Base-by-base conservation (phyloP, 2,113 vertebrate genomes). In the Bolborhynchus lineola region DNA sequence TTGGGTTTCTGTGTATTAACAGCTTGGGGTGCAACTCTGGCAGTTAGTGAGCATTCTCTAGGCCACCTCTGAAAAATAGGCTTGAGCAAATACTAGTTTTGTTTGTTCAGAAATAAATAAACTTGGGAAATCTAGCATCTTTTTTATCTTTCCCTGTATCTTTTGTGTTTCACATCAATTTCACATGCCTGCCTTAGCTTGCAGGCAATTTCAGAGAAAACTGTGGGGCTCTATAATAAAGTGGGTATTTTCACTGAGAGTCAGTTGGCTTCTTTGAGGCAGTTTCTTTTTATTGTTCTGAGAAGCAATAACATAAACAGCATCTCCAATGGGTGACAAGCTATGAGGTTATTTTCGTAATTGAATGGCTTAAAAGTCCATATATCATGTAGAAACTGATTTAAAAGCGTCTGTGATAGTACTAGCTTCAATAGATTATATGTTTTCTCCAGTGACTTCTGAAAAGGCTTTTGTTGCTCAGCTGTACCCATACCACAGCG, bases 131-230 rank as follows among this genome's bases (percentile, higher is more conserved):
- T 68, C 26, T 39, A 0, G 50, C 9, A 11, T 57, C 10, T 62
- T 2, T 57, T 80, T 77, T 52, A 4, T 83, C 13, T 70, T 3
- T 35, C 2, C 2, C 7, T 0, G 0, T 42, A 20, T 49, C 11
- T 29, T 6, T 76, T 65, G 24, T 52, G 21, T 93, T 82, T 90
- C 67, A 37, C 5, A 3, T 18, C 35, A 41, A 41, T 53, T 59
- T 35, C 57, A 59, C 33, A 10, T 59, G 24, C 24, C 10, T 88
- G 76, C 16, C 24, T 53, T 60, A 13, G 11, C 29, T 72, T 86
- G 44, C 55, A 24, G 31, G 8, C 17, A 17, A 2, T 80, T 91
- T 42, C 39, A 33, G 18, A 18, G 55, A 68, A 84, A 3, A 28
- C 19, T 69, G 2, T 20, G 41, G 35, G 11, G 3, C 4, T 81